A percentile compares a stretch with the other conserved stretches of the same genome.
phyloP scores from a whole-genome alignment of 2,888 invertebrate species.

The Perithous albicinctus region DNA sequence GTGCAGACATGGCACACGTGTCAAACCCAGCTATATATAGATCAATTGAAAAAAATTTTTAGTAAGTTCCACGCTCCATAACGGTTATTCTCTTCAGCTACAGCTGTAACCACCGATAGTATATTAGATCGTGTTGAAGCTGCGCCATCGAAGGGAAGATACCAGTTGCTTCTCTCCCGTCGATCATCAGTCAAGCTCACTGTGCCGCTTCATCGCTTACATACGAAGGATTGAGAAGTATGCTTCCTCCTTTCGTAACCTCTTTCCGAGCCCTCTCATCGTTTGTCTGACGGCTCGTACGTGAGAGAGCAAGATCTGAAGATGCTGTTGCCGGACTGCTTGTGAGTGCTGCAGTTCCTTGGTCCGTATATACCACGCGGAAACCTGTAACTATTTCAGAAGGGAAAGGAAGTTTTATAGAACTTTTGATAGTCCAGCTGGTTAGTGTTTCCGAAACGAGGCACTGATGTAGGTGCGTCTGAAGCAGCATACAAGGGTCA shows the following conservation, averaged over 20 bases:
- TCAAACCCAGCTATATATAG: neutral
- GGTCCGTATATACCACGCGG: neutral
- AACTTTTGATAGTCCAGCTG: neutral
- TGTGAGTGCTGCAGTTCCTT: conserved; percentile 7
- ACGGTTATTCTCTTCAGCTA: neutral
- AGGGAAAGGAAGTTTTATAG: neutral
- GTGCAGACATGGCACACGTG: neutral
- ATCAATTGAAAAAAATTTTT: conserved; percentile 3
- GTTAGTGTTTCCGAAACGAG: neutral
- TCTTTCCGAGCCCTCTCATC: conserved; percentile 23
- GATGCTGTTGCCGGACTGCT: neutral
- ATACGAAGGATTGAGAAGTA: conserved; percentile 49
- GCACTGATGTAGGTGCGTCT: neutral
- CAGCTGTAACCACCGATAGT: neutral
- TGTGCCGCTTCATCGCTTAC: conserved; percentile 54
- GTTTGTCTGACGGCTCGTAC: neutral
- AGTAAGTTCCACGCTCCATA: neutral
- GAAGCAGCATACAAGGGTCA: neutral
- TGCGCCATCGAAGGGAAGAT: conserved; percentile 19
- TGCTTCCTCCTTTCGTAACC: neutral
- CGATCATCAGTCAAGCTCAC: conserved; percentile 62
- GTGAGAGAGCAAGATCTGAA: neutral
- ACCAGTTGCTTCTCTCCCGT: conserved; percentile 62
- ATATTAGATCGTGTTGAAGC: conserved; percentile 5
- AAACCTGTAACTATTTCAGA: neutral